Evolutionary conservation across 2,797 vertebrate species (phyloP).

Genomic region (Urocyon cinereoargenteus): DNA sequence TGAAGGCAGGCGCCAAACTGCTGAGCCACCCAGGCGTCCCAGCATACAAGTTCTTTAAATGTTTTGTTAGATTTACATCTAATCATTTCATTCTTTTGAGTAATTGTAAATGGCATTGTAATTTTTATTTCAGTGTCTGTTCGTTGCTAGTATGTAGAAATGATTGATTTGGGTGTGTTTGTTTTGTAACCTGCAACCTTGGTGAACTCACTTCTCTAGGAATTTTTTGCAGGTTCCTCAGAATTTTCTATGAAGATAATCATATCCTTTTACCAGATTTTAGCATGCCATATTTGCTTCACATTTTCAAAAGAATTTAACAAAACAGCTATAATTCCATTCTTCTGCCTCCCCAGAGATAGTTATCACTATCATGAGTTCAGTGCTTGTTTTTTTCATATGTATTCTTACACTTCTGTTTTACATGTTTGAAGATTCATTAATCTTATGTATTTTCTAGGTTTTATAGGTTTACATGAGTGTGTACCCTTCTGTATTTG

Average conservation of each 20-base stretch:
- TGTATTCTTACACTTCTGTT: background rate
- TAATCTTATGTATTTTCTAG: background rate
- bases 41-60: background rate
- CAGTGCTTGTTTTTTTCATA: background rate
- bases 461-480: background rate
- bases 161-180: background rate
- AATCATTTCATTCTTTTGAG: background rate
- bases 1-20: too few relatives aligned
- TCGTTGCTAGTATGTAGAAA: background rate
- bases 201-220: background rate
- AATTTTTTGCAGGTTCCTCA: background rate
- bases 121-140: background rate
- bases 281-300: background rate
- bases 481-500: background rate
- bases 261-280: background rate
- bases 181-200: background rate
- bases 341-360: background rate
- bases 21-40: too few relatives aligned
- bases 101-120: background rate
- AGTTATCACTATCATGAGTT: background rate
- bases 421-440: background rate
- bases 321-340: background rate
- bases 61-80: background rate
- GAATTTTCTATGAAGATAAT: background rate
- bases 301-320: background rate